Conservation (phyloP, 2,113 vertebrate genomes). For the Gambusia holbrooki region DNA sequence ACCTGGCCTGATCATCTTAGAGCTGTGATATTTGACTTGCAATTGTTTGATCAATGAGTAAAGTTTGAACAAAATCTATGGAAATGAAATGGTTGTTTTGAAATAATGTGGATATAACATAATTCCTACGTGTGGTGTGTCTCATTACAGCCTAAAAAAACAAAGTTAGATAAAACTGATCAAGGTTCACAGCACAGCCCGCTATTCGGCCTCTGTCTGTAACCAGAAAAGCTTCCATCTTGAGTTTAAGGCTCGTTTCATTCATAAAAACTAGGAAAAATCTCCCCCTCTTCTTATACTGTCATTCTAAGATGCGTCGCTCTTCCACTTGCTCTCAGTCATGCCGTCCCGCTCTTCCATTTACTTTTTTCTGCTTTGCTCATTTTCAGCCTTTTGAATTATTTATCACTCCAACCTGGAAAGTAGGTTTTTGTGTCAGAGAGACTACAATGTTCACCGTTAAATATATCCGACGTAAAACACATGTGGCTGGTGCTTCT, state of each 20-base stretch:
- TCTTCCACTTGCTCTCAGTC: slow-evolving; percentile 3
- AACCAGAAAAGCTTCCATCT: background rate
- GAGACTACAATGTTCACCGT: slow-evolving; percentile 6
- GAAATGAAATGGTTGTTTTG: background rate
- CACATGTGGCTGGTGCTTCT: background rate
- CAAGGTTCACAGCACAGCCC: background rate
- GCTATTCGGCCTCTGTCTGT: background rate
- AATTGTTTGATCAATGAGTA: background rate
- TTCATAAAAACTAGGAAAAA: background rate
- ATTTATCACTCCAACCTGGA: slow-evolving; percentile 44
- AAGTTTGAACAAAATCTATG: background rate
- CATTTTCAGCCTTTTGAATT: slow-evolving; percentile 42
- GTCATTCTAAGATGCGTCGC: background rate
- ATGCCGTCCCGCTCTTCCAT: background rate
- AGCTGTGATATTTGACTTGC: background rate
- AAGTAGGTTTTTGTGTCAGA: slow-evolving; percentile 66
- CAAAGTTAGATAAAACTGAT: background rate
- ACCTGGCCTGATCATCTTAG: background rate
- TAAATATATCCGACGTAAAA: slow-evolving; percentile 16
- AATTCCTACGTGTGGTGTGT: background rate
- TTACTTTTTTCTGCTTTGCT: slow-evolving; percentile 13
- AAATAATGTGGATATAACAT: background rate
- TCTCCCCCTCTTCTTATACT: background rate
- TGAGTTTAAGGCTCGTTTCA: background rate
- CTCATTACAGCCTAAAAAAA: background rate